Percentiles rank a stretch among this genome's conserved stretches.
Conservation (phyloP, 2,888 invertebrate genomes). For the Rhyacophila evoluta region DNA sequence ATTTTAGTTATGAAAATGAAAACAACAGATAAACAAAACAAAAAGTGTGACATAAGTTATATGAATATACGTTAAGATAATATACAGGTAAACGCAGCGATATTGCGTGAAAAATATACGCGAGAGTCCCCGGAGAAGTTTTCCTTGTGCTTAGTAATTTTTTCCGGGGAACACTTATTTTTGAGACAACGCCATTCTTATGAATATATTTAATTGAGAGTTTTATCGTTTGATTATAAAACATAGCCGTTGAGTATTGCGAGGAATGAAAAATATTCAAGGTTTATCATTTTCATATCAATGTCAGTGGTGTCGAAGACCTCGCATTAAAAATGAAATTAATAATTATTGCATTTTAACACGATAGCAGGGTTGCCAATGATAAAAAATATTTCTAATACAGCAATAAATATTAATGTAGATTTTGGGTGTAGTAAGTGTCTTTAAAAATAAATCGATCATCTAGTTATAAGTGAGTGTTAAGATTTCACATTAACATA, state of each 20-base stretch:
- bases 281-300: not conserved
- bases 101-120: not conserved
- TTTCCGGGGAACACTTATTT: not conserved
- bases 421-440: no score
- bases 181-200: no score
- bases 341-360: not conserved
- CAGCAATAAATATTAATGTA: no score
- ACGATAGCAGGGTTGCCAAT: not conserved
- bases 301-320: slow-evolving; percentile 10
- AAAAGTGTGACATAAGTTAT: no score
- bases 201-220: not conserved
- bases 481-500: no score
- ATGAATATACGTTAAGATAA: no score
- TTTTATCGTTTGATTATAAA: not conserved
- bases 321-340: not conserved
- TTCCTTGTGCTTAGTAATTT: not conserved
- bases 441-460: no score
- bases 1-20: no score
- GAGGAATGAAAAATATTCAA: not conserved
- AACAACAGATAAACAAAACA: no score
- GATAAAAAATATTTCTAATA: no score
- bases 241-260: not conserved
- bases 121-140: not conserved
- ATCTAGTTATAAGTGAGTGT: no score
- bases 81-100: no score